Base-by-base conservation (phyloP, 2,888 invertebrate genomes). In the Thymelicus sylvestris region DNA sequence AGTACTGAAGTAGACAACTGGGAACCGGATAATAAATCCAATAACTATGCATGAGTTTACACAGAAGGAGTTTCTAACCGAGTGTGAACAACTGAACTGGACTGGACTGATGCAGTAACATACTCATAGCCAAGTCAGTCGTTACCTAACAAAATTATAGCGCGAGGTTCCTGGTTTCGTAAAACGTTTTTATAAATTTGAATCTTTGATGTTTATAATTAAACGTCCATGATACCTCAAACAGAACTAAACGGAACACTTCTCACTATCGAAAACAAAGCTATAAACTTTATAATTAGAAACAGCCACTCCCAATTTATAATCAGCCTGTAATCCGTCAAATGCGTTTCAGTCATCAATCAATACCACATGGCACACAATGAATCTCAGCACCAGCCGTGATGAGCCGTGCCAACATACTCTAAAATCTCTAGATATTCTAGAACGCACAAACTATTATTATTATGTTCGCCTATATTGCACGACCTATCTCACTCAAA, bases 401-500 rank as follows among this genome's bases (percentile, higher is more conserved):
- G 66, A 15, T 8, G 6, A 15, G n/a, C 13, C 59, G 59, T 66
- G 66, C 66, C 48, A 59, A 59, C 59, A 59, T 59, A 59, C 38
- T 67, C 39, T 39, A 67, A 38, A 66, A 48, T 47, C 47, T 60
- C 39, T 19, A 67, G 44, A 60, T 59, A 47, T 60, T 67, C 66
- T 60, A 15, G 48, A 48, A 48, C 48, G 39, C 19, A n/a, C 47
- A 66, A 66, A 48, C 48, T 57, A 66, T 52, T 19, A 19, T 8
- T 44, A 31, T 39, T 66, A 41, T 44, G 41, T 48, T 59, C 47
- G 38, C 48, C 7, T 67, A 57, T 50, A 38, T 38, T 59, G 66
- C 60, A 50, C 39, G 67, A 67, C 67, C 67, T 67, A 60, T 67
- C 67, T 67, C 67, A 67, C 67, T 67, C 48, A 38, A n/a, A n/a